Evolutionary conservation across 35 echinoderm and acorn worm genomes (phyloP).

Genomic region (Nesometra sesokonis): DNA sequence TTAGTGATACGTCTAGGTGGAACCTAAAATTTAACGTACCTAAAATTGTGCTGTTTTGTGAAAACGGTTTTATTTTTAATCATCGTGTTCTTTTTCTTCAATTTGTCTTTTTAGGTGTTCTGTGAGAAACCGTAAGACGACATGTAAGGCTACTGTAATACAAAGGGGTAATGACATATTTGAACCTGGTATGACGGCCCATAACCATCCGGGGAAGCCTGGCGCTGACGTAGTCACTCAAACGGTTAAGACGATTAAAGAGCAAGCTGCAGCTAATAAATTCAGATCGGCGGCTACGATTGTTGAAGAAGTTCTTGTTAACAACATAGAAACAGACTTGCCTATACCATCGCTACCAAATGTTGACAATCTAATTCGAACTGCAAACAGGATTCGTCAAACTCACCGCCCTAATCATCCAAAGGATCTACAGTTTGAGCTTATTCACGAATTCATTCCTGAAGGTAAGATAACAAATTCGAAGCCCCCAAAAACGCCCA

Average conservation of each 20-base stretch:
- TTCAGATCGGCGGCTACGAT: conserved; percentile 3
- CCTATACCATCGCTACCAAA: not conserved
- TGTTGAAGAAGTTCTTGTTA: not conserved
- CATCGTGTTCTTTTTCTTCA: no score
- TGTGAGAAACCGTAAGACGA: not conserved
- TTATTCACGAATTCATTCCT: conserved; percentile 5
- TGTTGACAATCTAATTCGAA: not conserved
- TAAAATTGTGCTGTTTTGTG: no score
- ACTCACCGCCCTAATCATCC: not conserved
- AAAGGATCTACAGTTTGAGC: conserved; percentile 2
- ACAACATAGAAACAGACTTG: not conserved
- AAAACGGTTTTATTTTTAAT: no score
- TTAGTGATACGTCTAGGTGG: no score
- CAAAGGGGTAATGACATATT: not conserved
- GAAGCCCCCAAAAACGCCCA: no score
- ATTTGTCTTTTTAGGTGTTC: no score
- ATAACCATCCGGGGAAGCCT: not conserved
- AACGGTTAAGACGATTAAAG: not conserved
- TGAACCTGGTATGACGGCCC: not conserved
- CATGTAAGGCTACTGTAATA: not conserved
- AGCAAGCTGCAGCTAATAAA: not conserved
- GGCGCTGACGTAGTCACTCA: not conserved
- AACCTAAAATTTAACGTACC: no score
- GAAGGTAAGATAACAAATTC: no score
- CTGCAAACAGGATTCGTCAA: conserved; percentile 2